A percentile compares a stretch with the other conserved stretches of the same genome.
phyloP scores from a whole-genome alignment of 2,113 vertebrate genomes.

The Microcebus murinus region DNA sequence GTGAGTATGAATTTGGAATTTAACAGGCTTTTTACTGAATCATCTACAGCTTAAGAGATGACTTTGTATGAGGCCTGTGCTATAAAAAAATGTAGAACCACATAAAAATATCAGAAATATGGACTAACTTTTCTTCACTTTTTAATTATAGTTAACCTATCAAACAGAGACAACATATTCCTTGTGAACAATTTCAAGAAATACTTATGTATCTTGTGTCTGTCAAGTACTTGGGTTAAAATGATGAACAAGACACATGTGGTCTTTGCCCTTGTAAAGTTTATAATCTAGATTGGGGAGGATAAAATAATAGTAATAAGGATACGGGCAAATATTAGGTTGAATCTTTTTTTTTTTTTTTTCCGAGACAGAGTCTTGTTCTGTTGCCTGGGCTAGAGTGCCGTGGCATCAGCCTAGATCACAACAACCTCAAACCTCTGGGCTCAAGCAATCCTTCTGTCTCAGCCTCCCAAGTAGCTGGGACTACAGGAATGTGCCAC shows the following conservation, averaged over 20 bases:
- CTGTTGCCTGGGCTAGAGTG: no score
- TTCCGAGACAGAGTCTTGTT: no score
- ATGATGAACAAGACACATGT: background rate
- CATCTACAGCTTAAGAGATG: background rate
- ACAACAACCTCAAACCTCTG: no score
- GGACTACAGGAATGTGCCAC: no score
- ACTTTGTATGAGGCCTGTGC: background rate
- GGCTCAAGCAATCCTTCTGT: no score
- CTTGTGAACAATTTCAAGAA: background rate
- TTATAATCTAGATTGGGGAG: background rate
- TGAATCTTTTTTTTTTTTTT: no score
- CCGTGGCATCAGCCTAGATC: no score
- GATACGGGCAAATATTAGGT: background rate
- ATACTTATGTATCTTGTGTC: background rate
- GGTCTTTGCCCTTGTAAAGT: background rate
- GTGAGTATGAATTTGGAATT: constrained; percentile 21
- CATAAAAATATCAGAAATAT: background rate
- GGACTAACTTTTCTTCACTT: background rate
- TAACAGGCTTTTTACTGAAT: constrained; percentile 43
- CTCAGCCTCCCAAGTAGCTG: no score
- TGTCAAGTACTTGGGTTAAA: background rate
- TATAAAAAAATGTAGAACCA: constrained; percentile 24
- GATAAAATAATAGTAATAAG: background rate
- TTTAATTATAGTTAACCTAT: background rate
- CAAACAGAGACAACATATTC: background rate